Percentiles rank a stretch among this genome's conserved stretches.
These are phyloP conservation scores for Hybos culiciformis DNA, from an alignment of 2,888 invertebrate species.

Conservation along the genomic window DNA sequence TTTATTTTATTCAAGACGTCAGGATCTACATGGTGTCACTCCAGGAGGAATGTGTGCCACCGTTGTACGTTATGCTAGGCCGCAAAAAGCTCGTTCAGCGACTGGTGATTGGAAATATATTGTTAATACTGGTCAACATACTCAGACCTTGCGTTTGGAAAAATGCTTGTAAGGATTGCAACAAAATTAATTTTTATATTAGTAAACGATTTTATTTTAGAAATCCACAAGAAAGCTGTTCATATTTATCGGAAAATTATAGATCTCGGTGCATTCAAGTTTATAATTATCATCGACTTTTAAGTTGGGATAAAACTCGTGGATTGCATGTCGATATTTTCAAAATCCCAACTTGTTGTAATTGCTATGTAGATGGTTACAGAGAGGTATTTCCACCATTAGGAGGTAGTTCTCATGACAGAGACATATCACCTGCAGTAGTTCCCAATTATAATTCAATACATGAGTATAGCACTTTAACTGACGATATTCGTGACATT, in stretches of 20 bases:
- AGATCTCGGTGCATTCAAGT: conserved; percentile 71
- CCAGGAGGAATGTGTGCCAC: conserved; percentile 66
- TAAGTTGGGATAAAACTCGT: conserved; percentile 68
- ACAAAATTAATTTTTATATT: too few relatives aligned
- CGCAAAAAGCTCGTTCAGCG: conserved; percentile 65
- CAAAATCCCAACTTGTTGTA: conserved; percentile 71
- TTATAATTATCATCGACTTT: conserved; percentile 65
- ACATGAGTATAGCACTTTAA: conserved; percentile 17
- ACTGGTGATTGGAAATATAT: conserved; percentile 76
- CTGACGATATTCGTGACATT: conserved; percentile 23
- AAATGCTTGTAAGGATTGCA: conserved; percentile 51
- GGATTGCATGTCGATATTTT: conserved; percentile 75
- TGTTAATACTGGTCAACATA: conserved; percentile 72
- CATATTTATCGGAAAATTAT: conserved; percentile 64
- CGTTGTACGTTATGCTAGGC: conserved; percentile 62
- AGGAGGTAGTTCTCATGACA: conserved; percentile 13
- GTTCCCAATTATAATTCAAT: conserved; percentile 23
- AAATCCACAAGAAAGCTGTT: conserved; percentile 59
- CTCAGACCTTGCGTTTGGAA: conserved; percentile 66
- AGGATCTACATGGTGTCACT: conserved; percentile 43
- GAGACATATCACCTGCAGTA: conserved; percentile 15
- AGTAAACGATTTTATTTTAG: conserved; percentile 40
- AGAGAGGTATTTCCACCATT: conserved; percentile 51
- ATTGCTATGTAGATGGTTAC: conserved; percentile 68
- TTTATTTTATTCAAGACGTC: conserved; percentile 38